Conservation (phyloP, 2,113 vertebrate species). For the Sapajus apella region DNA sequence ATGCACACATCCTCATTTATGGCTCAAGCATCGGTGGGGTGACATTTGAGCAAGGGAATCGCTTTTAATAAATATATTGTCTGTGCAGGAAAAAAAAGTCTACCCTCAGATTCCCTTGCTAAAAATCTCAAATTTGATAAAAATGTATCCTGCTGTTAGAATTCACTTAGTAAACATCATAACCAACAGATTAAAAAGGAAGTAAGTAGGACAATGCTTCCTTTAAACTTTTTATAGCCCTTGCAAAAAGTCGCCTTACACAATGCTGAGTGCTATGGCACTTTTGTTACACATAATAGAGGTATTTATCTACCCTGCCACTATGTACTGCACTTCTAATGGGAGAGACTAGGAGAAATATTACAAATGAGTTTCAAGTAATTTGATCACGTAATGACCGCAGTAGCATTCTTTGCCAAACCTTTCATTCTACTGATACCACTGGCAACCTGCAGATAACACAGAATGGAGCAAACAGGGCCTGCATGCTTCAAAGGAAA, state of each 20-base stretch:
- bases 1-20: background rate
- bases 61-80: slow-evolving; percentile 30
- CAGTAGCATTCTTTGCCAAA: background rate
- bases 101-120: background rate
- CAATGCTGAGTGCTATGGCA: background rate
- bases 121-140: background rate
- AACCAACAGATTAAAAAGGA: background rate
- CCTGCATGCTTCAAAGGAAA: background rate
- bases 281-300: background rate
- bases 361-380: slow-evolving; percentile 33
- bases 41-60: background rate
- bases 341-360: background rate
- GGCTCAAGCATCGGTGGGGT: background rate
- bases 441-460: background rate
- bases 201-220: background rate
- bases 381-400: background rate
- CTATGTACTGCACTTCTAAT: background rate
- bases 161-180: slow-evolving; percentile 42
- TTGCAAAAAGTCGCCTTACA: background rate
- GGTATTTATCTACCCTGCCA: background rate
- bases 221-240: background rate
- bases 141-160: slow-evolving; percentile 1
- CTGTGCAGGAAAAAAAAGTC: background rate
- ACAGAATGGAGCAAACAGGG: background rate
- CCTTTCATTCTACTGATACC: background rate